Percentiles rank a stretch among this genome's conserved stretches.
These are phyloP conservation scores for Zaprionus inermis DNA, from an alignment of 1,140 invertebrate genomes.

Conservation along the genomic window DNA sequence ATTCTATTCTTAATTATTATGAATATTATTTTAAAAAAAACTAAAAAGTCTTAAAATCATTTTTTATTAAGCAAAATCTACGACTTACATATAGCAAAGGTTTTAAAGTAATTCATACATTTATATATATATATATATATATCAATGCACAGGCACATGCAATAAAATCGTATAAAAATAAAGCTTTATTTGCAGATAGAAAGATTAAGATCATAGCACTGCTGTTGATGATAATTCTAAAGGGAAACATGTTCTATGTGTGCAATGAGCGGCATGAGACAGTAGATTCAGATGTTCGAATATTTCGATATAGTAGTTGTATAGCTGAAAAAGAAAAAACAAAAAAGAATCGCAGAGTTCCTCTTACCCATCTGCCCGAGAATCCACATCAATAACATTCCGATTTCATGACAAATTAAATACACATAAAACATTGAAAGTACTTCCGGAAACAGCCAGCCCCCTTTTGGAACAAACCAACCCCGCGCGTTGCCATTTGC, in stretches of 20 bases:
- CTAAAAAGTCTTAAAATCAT: too few relatives aligned
- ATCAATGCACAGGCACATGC: too few relatives aligned
- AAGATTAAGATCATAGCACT: neutral
- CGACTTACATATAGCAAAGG: too few relatives aligned
- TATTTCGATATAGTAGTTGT: neutral
- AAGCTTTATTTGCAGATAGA: too few relatives aligned
- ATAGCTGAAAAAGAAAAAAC: neutral
- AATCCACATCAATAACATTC: constrained; percentile 8
- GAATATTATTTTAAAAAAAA: neutral
- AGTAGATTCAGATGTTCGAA: too few relatives aligned
- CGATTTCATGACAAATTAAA: constrained; percentile 13
- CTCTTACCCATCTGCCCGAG: constrained; percentile 8
- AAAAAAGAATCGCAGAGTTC: neutral
- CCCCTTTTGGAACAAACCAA: neutral
- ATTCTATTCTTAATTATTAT: neutral
- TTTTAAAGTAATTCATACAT: too few relatives aligned
- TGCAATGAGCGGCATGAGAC: too few relatives aligned
- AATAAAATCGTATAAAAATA: too few relatives aligned
- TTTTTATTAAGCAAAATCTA: neutral
- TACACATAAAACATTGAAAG: constrained; percentile 8
- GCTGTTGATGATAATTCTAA: neutral
- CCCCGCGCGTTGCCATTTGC: neutral
- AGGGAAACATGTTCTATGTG: too few relatives aligned
- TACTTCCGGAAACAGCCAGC: neutral
- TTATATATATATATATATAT: too few relatives aligned